A percentile compares a stretch with the other conserved stretches of the same genome.
Evolutionary conservation across 92 coral and sea anemone genomes (phyloP).

Genomic region (Zoanthus sansibaricus): DNA sequence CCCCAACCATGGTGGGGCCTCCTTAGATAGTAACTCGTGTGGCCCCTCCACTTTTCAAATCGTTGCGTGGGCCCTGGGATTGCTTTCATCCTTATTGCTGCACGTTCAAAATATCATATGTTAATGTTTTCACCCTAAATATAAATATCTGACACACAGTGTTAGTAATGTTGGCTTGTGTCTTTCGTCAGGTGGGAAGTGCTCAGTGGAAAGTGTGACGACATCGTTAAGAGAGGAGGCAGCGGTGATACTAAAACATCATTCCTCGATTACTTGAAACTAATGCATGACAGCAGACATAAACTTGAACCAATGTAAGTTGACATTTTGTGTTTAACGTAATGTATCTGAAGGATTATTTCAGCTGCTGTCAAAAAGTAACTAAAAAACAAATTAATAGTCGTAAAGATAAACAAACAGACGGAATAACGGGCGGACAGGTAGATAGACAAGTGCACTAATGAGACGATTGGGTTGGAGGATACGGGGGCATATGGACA

Average conservation of each 20-base stretch:
- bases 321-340: not conserved
- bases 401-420: too few species aligned
- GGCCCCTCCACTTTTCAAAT: too few species aligned
- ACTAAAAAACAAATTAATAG: not conserved
- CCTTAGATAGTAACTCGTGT: too few species aligned
- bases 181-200: constrained; percentile 49
- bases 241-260: constrained; percentile 62
- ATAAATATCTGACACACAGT: not conserved
- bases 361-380: not conserved
- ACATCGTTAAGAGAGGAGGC: constrained; percentile 68
- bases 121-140: not conserved
- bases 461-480: too few species aligned
- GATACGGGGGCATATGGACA: not conserved
- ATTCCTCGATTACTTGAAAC: constrained; percentile 56
- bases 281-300: constrained; percentile 63
- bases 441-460: too few species aligned
- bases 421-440: too few species aligned
- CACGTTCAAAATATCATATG: not conserved
- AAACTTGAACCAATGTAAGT: constrained; percentile 70
- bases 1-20: too few species aligned
- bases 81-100: not conserved
- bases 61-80: too few species aligned
- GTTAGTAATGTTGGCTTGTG: too few species aligned
- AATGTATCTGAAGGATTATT: too few species aligned
- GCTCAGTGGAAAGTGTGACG: constrained; percentile 67